These are phyloP conservation scores for Thamnophis sirtalis DNA, from an alignment of 2,113 vertebrate genomes.

Conservation along the genomic window DNA sequence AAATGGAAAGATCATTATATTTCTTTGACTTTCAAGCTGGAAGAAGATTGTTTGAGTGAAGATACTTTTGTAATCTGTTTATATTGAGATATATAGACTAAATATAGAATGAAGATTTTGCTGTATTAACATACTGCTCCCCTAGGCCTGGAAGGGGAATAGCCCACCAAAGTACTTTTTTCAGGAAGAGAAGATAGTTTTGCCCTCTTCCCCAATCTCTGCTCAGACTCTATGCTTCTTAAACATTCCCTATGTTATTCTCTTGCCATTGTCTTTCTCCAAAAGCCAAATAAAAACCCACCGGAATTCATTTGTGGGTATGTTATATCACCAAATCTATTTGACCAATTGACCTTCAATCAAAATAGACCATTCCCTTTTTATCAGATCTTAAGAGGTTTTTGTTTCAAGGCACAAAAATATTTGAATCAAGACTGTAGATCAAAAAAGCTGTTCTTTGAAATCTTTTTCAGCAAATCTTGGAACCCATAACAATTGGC, in stretches of 20 bases:
- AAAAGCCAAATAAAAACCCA: background rate
- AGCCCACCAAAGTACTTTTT: background rate
- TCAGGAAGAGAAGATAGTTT: background rate
- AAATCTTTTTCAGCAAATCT: background rate
- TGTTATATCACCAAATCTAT: background rate
- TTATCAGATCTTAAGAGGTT: background rate
- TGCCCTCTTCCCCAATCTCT: background rate
- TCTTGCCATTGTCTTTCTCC: background rate
- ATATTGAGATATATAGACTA: background rate
- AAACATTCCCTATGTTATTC: background rate
- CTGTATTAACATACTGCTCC: background rate
- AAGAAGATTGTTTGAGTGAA: background rate
- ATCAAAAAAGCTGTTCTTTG: background rate
- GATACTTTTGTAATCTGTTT: background rate
- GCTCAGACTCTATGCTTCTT: background rate
- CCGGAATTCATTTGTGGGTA: background rate
- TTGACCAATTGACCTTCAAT: background rate
- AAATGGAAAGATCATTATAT: background rate
- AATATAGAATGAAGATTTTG: background rate
- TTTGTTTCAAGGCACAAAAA: background rate
- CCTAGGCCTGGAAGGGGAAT: background rate
- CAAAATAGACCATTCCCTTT: background rate
- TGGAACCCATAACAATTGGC: background rate
- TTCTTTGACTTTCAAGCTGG: background rate
- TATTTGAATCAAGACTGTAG: background rate